phyloP scores from a whole-genome alignment of 2,888 invertebrate species.

The Leptinotarsa haldemani region DNA sequence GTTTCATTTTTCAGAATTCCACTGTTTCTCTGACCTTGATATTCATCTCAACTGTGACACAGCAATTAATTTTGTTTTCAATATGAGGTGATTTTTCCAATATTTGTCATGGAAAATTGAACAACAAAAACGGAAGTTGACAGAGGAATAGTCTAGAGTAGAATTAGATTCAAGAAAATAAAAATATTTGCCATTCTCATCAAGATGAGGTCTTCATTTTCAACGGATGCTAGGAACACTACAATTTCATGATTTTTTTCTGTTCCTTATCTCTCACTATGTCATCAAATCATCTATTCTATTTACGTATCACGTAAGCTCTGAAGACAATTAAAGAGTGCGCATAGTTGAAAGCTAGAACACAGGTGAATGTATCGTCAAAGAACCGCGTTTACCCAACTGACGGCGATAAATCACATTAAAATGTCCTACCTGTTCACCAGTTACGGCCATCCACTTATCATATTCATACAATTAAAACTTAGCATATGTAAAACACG shows the following conservation, averaged over 20 bases:
- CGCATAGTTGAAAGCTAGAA: conserved; percentile 34
- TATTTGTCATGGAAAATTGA: no score
- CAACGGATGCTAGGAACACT: no score
- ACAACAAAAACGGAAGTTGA: no score
- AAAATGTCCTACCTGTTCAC: conserved; percentile 50
- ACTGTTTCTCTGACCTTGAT: no score
- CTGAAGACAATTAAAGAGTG: conserved; percentile 21
- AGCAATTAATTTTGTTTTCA: no score
- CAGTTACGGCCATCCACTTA: conserved; percentile 45
- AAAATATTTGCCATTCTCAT: not conserved
- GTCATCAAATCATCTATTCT: conserved; percentile 9
- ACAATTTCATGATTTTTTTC: not conserved
- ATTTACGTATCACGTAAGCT: conserved; percentile 11
- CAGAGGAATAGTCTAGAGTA: no score
- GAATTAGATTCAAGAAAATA: no score
- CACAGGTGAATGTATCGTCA: conserved; percentile 52
- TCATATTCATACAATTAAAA: conserved; percentile 58
- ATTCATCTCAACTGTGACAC: no score
- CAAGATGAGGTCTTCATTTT: no score
- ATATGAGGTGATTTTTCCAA: no score
- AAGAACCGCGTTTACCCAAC: conserved; percentile 47
- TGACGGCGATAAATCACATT: conserved; percentile 52
- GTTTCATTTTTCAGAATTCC: no score
- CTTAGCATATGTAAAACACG: conserved; percentile 53
- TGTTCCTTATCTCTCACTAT: not conserved